Evolutionary conservation across 35 echinoderm and acorn worm species (phyloP), one percentile per base, ranked within the genome.

Genomic region (Holothuria glaberrima): DNA sequence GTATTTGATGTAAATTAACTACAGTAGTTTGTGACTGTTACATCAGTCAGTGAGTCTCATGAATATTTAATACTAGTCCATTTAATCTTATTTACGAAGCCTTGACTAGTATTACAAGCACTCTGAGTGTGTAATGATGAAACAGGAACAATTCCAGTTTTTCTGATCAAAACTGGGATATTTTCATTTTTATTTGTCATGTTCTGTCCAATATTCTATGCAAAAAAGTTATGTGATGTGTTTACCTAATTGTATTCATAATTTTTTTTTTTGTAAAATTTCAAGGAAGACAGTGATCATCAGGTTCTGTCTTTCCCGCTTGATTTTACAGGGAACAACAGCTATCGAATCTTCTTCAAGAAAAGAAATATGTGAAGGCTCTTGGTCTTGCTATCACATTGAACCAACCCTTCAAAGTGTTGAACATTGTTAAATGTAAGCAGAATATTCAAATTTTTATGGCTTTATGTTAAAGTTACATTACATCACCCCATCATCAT

Each of bases 371-470:
- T 58, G 50, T 90, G 59, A 95, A 91, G 69, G 97, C 97, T 5
- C 86, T 99, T 24, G 88, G 97, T 12, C 89, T 99, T 34, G 97
- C 97, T 0, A 91, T 99, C 12, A 99, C 91, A 0, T 88, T 99
- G 25, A 88, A 99, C 70, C 93, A 99, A 89, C 97, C 97, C 12
- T 99, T 93, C 69, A 92, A 88, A 82, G 80, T 94, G 0, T 85
- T 99, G 13, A 90, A 77, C 14, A 99, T 99, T 30, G 81, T 99
- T 18, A 99, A 93, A 91, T 92, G 97, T 99, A 89, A 90, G 97
- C 68, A 18, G 21, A 54, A 54, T 14, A 54, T 54, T 12, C 12
- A 54, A 54, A 54, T 54, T 54, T 54, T 54, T 14, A 14, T 54
- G 9, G 12, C 50, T 54, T 54, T 9, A 41, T 4, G 36, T 41